Conservation (phyloP, 2,113 vertebrate genomes). For the Oreocharis arfaki region DNA sequence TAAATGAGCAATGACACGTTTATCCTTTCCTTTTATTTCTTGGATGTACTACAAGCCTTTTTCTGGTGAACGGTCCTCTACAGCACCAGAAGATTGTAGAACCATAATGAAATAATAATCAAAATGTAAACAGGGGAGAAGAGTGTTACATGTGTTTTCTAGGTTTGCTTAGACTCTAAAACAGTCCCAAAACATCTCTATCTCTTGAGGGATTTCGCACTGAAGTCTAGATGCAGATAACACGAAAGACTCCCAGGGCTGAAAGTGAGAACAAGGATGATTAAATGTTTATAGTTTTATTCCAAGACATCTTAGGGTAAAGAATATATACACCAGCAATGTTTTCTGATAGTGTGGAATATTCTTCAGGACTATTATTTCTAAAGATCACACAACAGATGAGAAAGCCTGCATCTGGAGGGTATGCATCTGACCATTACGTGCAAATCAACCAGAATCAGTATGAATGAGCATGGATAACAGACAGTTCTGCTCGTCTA, state of each 20-base stretch:
- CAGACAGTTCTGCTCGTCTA: not conserved
- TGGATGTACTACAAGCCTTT: not conserved
- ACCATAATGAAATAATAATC: not conserved
- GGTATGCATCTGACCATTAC: not conserved
- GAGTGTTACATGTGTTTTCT: not conserved
- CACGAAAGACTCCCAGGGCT: not conserved
- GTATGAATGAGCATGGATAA: not conserved
- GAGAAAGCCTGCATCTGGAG: not conserved
- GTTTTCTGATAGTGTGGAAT: not conserved
- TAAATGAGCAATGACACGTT: not conserved
- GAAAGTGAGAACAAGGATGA: not conserved
- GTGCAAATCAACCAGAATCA: not conserved
- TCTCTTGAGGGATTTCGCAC: not conserved
- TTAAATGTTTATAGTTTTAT: not conserved
- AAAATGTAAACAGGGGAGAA: not conserved
- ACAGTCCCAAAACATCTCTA: not conserved
- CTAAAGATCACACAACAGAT: not conserved
- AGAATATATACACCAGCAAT: not conserved
- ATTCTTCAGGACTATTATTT: not conserved
- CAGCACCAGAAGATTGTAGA: not conserved
- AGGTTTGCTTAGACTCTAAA: not conserved
- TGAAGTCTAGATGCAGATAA: not conserved
- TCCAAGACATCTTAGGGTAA: not conserved
- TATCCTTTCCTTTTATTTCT: not conserved
- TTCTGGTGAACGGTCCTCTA: not conserved